A percentile compares a stretch with the other conserved stretches of the same genome.
Evolutionary conservation across 2,797 vertebrate species (phyloP).

Genomic region (Synaphobranchus kaupii): DNA sequence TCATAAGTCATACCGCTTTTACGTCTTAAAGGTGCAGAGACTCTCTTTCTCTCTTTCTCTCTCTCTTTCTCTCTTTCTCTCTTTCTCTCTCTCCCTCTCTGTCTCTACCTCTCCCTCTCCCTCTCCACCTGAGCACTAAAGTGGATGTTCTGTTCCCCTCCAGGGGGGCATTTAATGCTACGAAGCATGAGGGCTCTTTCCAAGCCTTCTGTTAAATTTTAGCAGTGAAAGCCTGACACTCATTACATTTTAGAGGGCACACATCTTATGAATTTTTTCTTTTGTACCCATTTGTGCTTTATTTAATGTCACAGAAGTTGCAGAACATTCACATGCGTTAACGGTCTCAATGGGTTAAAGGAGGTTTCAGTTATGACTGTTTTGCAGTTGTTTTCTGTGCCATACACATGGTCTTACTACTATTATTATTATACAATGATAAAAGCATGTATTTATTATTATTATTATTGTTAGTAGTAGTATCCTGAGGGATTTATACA

Average conservation of each 20-base stretch:
- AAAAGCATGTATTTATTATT: no score
- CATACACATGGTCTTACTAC: slow-evolving; percentile 11
- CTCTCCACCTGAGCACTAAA: not conserved
- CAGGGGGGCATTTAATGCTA: slow-evolving; percentile 53
- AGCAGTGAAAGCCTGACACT: slow-evolving; percentile 46
- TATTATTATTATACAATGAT: no score
- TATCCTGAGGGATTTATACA: not conserved
- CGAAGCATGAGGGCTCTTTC: slow-evolving; percentile 56
- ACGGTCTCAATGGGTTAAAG: not conserved
- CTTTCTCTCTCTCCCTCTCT: slow-evolving; percentile 25
- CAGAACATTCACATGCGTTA: not conserved
- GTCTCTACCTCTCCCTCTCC: not conserved
- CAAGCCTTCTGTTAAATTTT: slow-evolving; percentile 47
- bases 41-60: slow-evolving; percentile 30
- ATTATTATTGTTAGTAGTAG: not conserved
- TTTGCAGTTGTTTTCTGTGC: slow-evolving; percentile 21
- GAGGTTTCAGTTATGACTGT: slow-evolving; percentile 9
- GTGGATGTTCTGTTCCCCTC: slow-evolving; percentile 51
- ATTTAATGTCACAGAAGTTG: not conserved
- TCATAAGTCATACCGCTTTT: slow-evolving; percentile 68
- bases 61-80: not conserved
- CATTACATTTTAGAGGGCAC: slow-evolving; percentile 51
- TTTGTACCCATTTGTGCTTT: not conserved
- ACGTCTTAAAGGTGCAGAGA: slow-evolving; percentile 61
- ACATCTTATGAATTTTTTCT: slow-evolving; percentile 41